Evolutionary conservation across 64 coral and sea anemone species (phyloP), one percentile per base, ranked within the genome.

Genomic region (Actinia equina): DNA sequence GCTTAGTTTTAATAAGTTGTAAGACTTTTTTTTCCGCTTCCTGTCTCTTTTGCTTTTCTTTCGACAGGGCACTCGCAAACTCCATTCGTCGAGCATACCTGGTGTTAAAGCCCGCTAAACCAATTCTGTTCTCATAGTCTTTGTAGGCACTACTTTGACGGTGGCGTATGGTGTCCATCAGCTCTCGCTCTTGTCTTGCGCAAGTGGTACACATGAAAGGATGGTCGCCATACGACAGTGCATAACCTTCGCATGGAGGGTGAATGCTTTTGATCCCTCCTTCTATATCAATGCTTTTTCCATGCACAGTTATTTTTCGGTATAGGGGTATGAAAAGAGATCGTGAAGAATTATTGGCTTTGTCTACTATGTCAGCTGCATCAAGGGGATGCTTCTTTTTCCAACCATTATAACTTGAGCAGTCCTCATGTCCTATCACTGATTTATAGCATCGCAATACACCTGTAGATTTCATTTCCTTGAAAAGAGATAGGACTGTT

Each of bases 231-330:
- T 63, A 63, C 17, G 60, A 63, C 60, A 63, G 18, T 63, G 60
- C 60, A 63, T 63, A 17, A 63, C 60, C 60, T 19, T 63, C 60
- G 17, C 60, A 63, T 63, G 60, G 60, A 63, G 60, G 60, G 14
- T 63, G 12, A 18, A 88, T 77, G 59, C 79, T 92, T 59, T 92
- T 92, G 86, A 92, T 88, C 14, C 86, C 86, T 43, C 91, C 85
- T 49, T 15, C 61, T 52, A 87, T 43, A 20, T 37, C 41, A 51
- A 92, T 88, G 16, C 55, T 60, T 6, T 81, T 87, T 20, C 89
- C 76, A 53, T 86, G 30, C 23, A 86, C 76, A 67, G 37, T 82
- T 78, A 85, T 43, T 25, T 14, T 88, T 56, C 17, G 19, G 52
- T 80, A 44, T 7, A 85, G 19, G 44, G 89, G 83, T 52, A 86